Evolutionary conservation across 2,113 vertebrate species (phyloP).

Genomic region (Deroptyus accipitrinus): DNA sequence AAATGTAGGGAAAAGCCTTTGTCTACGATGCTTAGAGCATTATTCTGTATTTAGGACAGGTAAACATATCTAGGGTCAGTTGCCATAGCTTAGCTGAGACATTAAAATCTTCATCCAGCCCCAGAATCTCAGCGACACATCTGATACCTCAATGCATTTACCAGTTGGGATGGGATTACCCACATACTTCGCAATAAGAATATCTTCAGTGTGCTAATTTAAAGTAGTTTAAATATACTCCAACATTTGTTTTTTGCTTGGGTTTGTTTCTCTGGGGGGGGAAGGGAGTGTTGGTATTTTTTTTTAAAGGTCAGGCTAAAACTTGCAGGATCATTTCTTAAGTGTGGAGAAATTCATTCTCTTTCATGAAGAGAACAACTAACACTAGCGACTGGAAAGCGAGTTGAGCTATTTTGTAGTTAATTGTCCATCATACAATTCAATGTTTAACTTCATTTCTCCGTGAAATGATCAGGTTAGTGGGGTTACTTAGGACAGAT

Average conservation of each 20-base stretch:
- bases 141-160: neutral
- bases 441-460: neutral
- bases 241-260: neutral
- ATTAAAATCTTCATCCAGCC: neutral
- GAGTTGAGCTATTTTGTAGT: neutral
- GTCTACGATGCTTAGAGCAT: neutral
- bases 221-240: neutral
- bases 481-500: slow-evolving; percentile 32
- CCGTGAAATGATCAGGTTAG: neutral
- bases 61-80: neutral
- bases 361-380: neutral
- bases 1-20: neutral
- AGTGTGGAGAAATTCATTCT: neutral
- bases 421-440: neutral
- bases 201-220: neutral
- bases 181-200: fast-evolving
- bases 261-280: neutral
- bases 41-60: neutral
- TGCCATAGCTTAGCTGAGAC: neutral
- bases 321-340: neutral
- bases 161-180: neutral
- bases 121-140: neutral
- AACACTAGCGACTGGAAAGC: neutral
- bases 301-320: neutral
- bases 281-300: neutral